phyloP scores from a whole-genome alignment of 2,797 vertebrate genomes.

The Miichthys miiuy region DNA sequence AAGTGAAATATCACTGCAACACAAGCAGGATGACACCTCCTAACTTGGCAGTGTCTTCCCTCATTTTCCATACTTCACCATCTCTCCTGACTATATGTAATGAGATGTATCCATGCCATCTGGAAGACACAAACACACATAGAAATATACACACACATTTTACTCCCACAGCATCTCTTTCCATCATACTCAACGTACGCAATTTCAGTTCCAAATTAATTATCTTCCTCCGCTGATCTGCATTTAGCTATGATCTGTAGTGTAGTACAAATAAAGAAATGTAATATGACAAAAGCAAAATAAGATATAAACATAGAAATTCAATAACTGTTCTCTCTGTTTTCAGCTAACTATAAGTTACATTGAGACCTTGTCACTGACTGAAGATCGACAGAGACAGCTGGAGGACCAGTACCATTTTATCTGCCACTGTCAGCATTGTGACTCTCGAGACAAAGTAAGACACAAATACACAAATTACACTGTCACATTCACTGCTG shows the following conservation, averaged over 20 bases:
- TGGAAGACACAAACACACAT: slow-evolving; percentile 44
- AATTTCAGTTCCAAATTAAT: background rate
- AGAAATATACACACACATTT: slow-evolving; percentile 5
- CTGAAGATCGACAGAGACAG: slow-evolving; percentile 71
- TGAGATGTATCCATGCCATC: slow-evolving; percentile 71
- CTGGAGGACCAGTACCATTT: slow-evolving; percentile 80
- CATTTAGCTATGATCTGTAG: background rate
- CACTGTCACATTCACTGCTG: background rate
- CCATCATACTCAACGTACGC: background rate
- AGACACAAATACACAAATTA: slow-evolving; percentile 26
- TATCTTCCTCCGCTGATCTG: background rate
- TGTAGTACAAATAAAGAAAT: background rate
- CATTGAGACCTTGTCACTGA: slow-evolving; percentile 66
- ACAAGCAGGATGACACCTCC: slow-evolving; percentile 22
- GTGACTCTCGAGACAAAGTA: slow-evolving; percentile 66
- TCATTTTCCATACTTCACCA: slow-evolving; percentile 46
- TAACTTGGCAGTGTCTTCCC: slow-evolving; percentile 39
- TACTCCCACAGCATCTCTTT: slow-evolving; percentile 9
- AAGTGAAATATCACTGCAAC: slow-evolving; percentile 42
- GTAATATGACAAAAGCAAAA: background rate
- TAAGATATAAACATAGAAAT: background rate
- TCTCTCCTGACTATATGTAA: slow-evolving; percentile 59
- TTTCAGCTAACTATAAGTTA: slow-evolving; percentile 79
- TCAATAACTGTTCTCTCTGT: slow-evolving; percentile 13
- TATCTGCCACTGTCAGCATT: slow-evolving; percentile 73